These are phyloP conservation scores for Saguinus midas DNA, from an alignment of 2,113 vertebrate species.

Conservation along the genomic window DNA sequence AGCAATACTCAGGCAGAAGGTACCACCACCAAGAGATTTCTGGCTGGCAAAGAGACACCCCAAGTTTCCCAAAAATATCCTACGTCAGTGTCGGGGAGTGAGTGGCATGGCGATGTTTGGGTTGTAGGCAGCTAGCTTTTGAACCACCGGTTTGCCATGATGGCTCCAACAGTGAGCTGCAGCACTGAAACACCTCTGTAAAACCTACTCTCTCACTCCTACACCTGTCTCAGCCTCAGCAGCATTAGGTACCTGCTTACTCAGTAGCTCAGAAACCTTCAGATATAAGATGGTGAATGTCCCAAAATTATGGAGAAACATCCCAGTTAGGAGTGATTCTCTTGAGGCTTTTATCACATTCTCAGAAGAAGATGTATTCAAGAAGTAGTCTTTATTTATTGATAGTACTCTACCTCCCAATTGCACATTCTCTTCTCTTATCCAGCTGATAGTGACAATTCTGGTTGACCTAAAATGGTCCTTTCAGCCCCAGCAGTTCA, in stretches of 20 bases:
- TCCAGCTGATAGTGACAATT: background rate
- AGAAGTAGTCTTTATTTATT: background rate
- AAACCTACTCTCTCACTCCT: background rate
- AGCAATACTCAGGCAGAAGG: too few species aligned
- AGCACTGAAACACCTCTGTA: background rate
- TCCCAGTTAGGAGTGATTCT: background rate
- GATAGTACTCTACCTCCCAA: background rate
- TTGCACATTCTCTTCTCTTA: too few species aligned
- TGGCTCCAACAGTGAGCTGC: background rate
- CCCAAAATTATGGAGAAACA: background rate
- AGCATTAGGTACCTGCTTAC: background rate
- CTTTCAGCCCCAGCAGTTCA: background rate
- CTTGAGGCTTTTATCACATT: background rate
- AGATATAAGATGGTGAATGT: background rate
- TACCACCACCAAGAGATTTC: too few species aligned
- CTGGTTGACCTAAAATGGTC: background rate
- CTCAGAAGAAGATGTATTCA: background rate
- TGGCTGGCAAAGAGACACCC: too few species aligned
- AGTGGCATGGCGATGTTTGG: too few species aligned
- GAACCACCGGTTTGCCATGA: background rate
- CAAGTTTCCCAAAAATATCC: too few species aligned
- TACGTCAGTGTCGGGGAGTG: background rate
- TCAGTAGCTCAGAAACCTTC: background rate
- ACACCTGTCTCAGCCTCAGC: background rate
- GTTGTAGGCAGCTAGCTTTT: background rate